Base-by-base conservation (phyloP, 2,797 vertebrate genomes). In the Trachurus trachurus region DNA sequence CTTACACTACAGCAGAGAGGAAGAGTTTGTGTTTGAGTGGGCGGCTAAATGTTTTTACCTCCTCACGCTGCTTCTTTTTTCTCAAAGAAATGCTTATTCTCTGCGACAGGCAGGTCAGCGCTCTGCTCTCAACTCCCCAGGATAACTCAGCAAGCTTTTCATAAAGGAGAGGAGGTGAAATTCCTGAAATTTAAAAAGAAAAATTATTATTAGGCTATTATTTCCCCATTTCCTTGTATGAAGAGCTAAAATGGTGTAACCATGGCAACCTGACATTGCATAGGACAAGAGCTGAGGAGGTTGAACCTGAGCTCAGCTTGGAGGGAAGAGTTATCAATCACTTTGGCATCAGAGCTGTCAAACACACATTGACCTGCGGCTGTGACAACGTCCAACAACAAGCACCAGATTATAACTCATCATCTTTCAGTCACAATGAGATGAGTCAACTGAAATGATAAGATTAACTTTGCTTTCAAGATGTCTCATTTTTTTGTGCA, bases 251-350 rank as follows among this genome's bases (percentile, higher is more conserved):
- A 26, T 26, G 31, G n/a, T 44, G 91, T 93, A 89, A 87, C 91
- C 90, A 90, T 89, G 89, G 89, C 63, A 91, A 93, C 91, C 76
- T 70, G 85, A 81, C 71, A 88, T 85, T 66, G 80, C 68, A 87
- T 86, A 89, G 85, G 88, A 82, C 76, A 19, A 5, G 81, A 82
- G 85, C 67, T 59, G 81, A 80, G 70, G 86, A 85, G 84, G 80
- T 49, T 88, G 87, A 90, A 81, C 83, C 70, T 44, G 73, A 81
- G 85, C 81, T 83, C 63, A 62, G 77, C 76, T 67, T n/a, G 34
- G 70, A 74, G 53, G 58, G 83, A 75, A 84, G 80, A 64, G 79
- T 83, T 88, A 90, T 89, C 88, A 83, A 86, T 93, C 90, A 91
- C 69, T 83, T 63, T 83, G 88, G 78, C 84, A 72, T 82, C 62